Evolutionary conservation across 2,888 invertebrate genomes (phyloP), one percentile per base, ranked within the genome.

Genomic region (Lithophane socia): DNA sequence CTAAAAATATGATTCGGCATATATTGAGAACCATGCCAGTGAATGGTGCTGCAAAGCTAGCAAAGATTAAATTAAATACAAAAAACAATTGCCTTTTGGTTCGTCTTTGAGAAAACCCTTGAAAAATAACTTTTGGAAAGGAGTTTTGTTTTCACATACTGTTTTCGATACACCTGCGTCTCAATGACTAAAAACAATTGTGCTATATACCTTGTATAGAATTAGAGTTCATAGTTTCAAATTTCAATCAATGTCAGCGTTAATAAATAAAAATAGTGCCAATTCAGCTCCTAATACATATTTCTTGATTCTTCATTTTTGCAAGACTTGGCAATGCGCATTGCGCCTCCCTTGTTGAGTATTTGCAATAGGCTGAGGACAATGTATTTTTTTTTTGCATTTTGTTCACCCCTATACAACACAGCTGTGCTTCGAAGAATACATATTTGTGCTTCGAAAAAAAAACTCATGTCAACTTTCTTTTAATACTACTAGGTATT

Each of bases 171-270:
- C 24, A n/a, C 1, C 13, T 10, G 4, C 9, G 24, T 42, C 13
- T 0, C 13, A 67, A 18, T 21, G 21, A 67, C 18, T 1, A 8
- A 72, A 8, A 73, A 68, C 16, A 29, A 73, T 44, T 10, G 42
- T 12, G 8, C 3, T 56, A 44, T 29, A 37, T 24, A 60, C 3
- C 2, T 37, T 37, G 37, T 37, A 5, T 37, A 37, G 37, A 37
- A 37, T 37, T 5, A 37, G 37, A 37, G 71, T 52, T 74, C 42
- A n/a, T 61, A 44, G 54, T 63, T 47, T 74, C 65, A 49, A 18
- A 18, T 67, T 66, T 52, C 75, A 66, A 1, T 2, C 75, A 60
- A 52, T 18, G 42, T 52, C n/a, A 21, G 58, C 24, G 5, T 21
- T 56, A 18, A 29, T 60, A 13, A 52, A 49, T n/a, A 66, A 47